Evolutionary conservation across 1,140 invertebrate species (phyloP).

Genomic region (Trachymyrmex cornetzi): DNA sequence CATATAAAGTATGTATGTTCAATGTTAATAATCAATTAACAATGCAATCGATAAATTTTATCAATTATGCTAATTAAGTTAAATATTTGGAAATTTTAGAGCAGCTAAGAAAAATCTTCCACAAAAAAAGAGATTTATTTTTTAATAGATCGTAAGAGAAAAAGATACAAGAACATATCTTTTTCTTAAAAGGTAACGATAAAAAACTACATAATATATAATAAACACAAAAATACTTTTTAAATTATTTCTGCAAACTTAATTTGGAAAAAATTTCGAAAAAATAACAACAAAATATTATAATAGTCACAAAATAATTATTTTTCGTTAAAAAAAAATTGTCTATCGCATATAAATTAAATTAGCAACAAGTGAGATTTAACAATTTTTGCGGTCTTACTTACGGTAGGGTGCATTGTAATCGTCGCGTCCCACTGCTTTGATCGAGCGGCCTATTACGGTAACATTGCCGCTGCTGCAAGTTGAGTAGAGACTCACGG

Average conservation of each 20-base stretch:
- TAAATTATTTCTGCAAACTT: conserved; percentile 1
- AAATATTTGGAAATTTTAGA: neutral
- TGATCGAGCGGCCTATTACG: conserved; percentile 84
- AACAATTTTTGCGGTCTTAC: conserved; percentile 71
- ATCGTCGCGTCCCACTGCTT: conserved; percentile 82
- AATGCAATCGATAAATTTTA: neutral
- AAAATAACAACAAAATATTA: neutral
- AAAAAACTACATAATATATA: neutral
- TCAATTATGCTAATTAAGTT: neutral
- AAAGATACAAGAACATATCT: neutral
- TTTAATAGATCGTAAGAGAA: neutral
- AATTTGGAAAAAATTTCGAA: neutral
- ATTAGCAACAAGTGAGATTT: neutral
- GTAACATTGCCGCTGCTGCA: conserved; percentile 87
- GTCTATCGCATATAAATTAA: neutral
- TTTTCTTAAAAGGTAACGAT: neutral
- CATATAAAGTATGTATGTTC: neutral
- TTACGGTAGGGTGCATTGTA: conserved; percentile 85
- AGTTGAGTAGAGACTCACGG: conserved; percentile 89
- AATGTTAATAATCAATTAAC: neutral
- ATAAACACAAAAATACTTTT: neutral
- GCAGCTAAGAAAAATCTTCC: neutral
- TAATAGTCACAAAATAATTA: neutral
- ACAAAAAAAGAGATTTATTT: neutral
- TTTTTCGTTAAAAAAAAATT: neutral